Evolutionary conservation across 2,797 vertebrate species (phyloP).

Genomic region (Avahi laniger): DNA sequence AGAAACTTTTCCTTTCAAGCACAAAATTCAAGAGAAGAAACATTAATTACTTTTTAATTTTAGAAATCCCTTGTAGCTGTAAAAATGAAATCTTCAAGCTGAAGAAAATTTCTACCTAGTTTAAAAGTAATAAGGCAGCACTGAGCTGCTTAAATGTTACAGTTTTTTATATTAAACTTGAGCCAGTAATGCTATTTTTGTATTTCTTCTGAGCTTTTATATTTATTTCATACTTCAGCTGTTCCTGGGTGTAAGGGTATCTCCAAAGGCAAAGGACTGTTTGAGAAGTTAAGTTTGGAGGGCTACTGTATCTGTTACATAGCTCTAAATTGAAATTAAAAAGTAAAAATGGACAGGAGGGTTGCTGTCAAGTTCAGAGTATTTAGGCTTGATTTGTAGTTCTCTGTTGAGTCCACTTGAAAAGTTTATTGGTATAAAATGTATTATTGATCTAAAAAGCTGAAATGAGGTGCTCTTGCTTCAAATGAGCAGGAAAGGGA

Average conservation of each 20-base stretch:
- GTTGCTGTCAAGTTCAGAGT: neutral
- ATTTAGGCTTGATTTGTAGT: neutral
- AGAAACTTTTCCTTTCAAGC: constrained; percentile 19
- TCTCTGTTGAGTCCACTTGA: neutral
- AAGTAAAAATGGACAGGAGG: neutral
- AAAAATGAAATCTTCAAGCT: constrained; percentile 42
- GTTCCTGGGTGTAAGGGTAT: neutral
- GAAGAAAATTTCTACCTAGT: neutral
- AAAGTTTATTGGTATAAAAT: neutral
- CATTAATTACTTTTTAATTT: constrained; percentile 32
- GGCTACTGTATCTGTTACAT: neutral
- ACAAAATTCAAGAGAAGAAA: constrained; percentile 12
- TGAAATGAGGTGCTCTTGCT: neutral
- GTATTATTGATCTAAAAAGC: neutral
- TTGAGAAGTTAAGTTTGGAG: constrained; percentile 6
- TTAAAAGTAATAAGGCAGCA: constrained; percentile 22
- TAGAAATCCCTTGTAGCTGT: neutral
- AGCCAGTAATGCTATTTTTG: neutral
- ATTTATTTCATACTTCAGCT: neutral
- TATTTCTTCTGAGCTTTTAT: neutral
- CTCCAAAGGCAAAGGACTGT: neutral
- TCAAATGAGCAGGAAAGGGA: neutral
- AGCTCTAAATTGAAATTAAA: neutral
- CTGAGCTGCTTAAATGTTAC: neutral
- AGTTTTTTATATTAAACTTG: neutral